Conservation (phyloP, 2,888 invertebrate genomes). For the Gnatocerus cornutus region DNA sequence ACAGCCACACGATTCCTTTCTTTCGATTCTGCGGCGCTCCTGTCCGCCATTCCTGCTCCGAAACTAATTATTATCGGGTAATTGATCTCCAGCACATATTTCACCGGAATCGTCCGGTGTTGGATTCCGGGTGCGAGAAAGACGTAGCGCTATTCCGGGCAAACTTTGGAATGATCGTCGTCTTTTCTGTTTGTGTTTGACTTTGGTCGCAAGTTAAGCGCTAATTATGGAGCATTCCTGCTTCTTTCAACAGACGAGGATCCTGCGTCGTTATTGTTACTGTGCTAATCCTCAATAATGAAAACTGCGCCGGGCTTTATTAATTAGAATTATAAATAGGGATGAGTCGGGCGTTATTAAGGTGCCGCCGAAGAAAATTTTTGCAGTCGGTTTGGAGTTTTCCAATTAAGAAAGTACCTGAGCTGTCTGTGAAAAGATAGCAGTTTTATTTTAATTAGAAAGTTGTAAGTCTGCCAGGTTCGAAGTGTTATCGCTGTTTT, state of each 20-base stretch:
- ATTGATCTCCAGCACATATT: constrained; percentile 17
- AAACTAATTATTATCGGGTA: constrained; percentile 15
- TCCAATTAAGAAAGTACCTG: constrained; percentile 11
- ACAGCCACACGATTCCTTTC: not conserved
- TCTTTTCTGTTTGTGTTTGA: constrained; percentile 5
- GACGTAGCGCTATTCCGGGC: not conserved
- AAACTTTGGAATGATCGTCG: not conserved
- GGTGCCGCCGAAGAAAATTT: constrained; percentile 1
- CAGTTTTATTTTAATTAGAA: constrained; percentile 6
- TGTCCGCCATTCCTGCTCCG: not conserved
- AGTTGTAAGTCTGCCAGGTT: not conserved
- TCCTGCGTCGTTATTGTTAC: not conserved
- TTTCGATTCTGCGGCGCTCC: not conserved
- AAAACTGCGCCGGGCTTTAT: constrained; percentile 22
- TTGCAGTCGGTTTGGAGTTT: constrained; percentile 7
- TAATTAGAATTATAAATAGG: constrained; percentile 35
- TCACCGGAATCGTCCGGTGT: constrained; percentile 13
- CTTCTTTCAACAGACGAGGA: not conserved
- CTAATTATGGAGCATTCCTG: constrained; percentile 20
- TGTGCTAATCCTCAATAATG: constrained; percentile 22
- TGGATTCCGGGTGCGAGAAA: constrained; percentile 2
- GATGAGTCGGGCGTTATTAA: constrained; percentile 23
- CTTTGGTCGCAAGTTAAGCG: constrained; percentile 1
- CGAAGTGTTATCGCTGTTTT: not conserved
- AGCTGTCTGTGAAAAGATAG: constrained; percentile 4